Evolutionary conservation across 2,888 invertebrate genomes (phyloP).

Genomic region (Acanthacorydalis orientalis): DNA sequence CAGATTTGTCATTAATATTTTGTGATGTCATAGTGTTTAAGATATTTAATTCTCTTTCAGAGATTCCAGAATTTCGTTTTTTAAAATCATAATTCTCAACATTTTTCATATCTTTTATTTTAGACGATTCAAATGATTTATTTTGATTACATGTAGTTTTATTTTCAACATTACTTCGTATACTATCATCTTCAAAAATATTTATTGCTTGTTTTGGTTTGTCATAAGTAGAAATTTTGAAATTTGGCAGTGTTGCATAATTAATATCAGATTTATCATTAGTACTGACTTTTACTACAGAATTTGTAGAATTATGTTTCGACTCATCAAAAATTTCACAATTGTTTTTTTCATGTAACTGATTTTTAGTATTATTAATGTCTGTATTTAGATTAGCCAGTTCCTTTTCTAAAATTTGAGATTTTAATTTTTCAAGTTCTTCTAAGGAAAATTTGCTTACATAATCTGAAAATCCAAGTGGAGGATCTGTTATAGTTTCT

Average conservation of each 20-base stretch:
- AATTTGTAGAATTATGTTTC: slow-evolving; percentile 12
- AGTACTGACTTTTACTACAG: slow-evolving; percentile 14
- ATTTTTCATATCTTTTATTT: not conserved
- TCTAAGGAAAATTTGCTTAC: slow-evolving; percentile 17
- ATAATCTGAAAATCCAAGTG: slow-evolving; percentile 2
- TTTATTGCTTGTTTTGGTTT: slow-evolving; percentile 23
- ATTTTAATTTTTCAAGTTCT: slow-evolving; percentile 24
- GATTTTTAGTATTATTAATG: slow-evolving; percentile 6
- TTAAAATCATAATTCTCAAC: no score
- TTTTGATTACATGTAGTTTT: slow-evolving; percentile 1
- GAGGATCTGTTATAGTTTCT: not conserved
- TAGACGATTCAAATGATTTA: not conserved
- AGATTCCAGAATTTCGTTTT: no score
- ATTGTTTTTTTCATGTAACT: slow-evolving; percentile 1
- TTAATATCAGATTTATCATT: slow-evolving; percentile 1
- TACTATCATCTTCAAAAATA: slow-evolving; percentile 27
- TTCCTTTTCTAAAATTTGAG: slow-evolving; percentile 26
- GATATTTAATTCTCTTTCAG: no score
- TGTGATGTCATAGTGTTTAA: no score
- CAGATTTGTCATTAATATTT: no score
- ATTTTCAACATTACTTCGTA: slow-evolving; percentile 21
- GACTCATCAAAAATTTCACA: slow-evolving; percentile 6
- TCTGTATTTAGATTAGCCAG: slow-evolving; percentile 24
- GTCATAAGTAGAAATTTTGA: slow-evolving; percentile 27
- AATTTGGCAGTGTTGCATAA: slow-evolving; percentile 21